Evolutionary conservation across 1,140 invertebrate genomes (phyloP).

Genomic region (Diachasma alloeum): DNA sequence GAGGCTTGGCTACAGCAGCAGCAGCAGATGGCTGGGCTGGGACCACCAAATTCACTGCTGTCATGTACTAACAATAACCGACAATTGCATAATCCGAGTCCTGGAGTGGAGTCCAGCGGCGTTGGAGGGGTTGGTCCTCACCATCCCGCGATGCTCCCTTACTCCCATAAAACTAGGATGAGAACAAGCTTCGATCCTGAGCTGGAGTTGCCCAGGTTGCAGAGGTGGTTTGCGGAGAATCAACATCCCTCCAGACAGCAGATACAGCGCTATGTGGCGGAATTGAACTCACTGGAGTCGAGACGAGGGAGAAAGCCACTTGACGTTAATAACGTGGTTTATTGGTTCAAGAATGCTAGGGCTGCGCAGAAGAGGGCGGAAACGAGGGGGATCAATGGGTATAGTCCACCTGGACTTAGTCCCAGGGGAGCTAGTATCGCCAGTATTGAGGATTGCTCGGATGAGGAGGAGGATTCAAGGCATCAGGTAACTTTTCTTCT

Average conservation of each 20-base stretch:
- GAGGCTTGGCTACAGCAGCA: conserved; percentile 69
- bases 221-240: conserved; percentile 95
- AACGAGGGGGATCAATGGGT: conserved; percentile 68
- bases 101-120: conserved; percentile 49
- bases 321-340: conserved; percentile 97
- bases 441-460: conserved; percentile 59
- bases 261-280: conserved; percentile 94
- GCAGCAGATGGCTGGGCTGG: conserved; percentile 67
- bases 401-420: conserved; percentile 60
- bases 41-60: conserved; percentile 38
- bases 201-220: conserved; percentile 91
- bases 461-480: conserved; percentile 61
- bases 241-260: conserved; percentile 93
- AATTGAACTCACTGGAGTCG: conserved; percentile 91
- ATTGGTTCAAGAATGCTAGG: conserved; percentile 98
- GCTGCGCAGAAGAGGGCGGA: conserved; percentile 93
- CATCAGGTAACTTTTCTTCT: conserved; percentile 48
- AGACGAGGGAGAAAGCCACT: conserved; percentile 90
- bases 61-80: conserved; percentile 34
- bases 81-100: conserved; percentile 59
- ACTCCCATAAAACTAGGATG: conserved; percentile 89
- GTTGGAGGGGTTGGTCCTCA: conserved; percentile 50
- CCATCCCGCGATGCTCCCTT: conserved; percentile 77
- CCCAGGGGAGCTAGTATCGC: conserved; percentile 61
- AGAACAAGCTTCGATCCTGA: conserved; percentile 94